Conservation (phyloP, 1,140 invertebrate species). For the Gryon sp. region DNA sequence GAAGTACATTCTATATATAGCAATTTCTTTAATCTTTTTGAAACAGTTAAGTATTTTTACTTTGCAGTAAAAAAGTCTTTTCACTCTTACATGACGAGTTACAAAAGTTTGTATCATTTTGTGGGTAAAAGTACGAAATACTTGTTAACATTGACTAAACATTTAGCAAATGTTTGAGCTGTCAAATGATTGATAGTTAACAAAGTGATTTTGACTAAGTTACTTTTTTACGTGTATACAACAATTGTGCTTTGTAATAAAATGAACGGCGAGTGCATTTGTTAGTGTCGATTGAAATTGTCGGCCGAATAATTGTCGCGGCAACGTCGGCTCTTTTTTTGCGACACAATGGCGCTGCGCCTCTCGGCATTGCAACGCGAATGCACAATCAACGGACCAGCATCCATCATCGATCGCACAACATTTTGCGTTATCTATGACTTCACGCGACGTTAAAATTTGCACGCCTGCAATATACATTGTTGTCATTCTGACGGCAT, state of each 20-base stretch:
- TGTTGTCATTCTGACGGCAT: not conserved
- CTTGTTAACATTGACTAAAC: no score
- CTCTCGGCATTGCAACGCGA: not conserved
- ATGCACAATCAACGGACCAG: constrained; percentile 21
- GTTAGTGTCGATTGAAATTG: constrained; percentile 19
- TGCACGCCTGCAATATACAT: not conserved
- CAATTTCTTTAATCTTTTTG: no score
- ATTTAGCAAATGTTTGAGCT: no score
- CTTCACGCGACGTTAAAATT: constrained; percentile 2
- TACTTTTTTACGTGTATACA: no score
- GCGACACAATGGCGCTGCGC: not conserved
- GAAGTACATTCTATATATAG: no score
- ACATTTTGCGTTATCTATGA: constrained; percentile 14
- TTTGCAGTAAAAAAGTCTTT: no score
- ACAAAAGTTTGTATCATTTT: no score
- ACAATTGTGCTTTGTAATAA: constrained; percentile 6
- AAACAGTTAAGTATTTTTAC: no score
- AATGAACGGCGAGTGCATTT: constrained; percentile 7
- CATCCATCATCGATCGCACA: constrained; percentile 5
- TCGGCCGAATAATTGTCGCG: constrained; percentile 12
- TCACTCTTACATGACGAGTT: no score
- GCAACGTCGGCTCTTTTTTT: constrained; percentile 8
- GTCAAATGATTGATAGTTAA: no score
- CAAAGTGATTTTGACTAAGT: no score
- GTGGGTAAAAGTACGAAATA: no score